A percentile compares a stretch with the other conserved stretches of the same genome.
These are phyloP conservation scores for Scomber colias DNA, from an alignment of 2,113 vertebrate genomes.

Conservation along the genomic window DNA sequence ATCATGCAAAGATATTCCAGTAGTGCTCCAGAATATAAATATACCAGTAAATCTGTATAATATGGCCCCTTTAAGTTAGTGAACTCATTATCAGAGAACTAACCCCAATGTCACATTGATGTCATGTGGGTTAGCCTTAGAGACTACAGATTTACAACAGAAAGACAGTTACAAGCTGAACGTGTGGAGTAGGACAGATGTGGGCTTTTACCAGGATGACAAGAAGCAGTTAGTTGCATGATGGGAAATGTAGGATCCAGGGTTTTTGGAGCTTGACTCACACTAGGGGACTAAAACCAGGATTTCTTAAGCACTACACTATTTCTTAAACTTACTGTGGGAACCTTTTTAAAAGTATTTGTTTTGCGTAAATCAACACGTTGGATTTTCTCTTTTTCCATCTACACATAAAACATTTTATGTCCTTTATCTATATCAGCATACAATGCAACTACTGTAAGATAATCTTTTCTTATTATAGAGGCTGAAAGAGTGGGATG, in stretches of 20 bases:
- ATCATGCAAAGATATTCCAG: too few species aligned
- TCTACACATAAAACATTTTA: neutral
- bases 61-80: too few species aligned
- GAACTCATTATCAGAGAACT: too few species aligned
- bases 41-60: too few species aligned
- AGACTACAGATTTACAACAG: too few species aligned
- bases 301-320: too few species aligned
- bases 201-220: neutral
- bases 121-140: too few species aligned
- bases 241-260: neutral
- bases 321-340: too few species aligned
- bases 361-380: neutral
- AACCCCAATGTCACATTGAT: too few species aligned
- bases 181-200: too few species aligned
- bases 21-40: too few species aligned
- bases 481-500: slow-evolving; percentile 25
- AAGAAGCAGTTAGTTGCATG: neutral
- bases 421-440: neutral
- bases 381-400: neutral
- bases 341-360: neutral
- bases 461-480: slow-evolving; percentile 38
- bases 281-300: neutral
- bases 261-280: neutral
- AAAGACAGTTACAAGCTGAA: too few species aligned
- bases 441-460: slow-evolving; percentile 17